Conservation (phyloP, 2,888 invertebrate genomes). For the Sphaerophoria rueppellii region DNA sequence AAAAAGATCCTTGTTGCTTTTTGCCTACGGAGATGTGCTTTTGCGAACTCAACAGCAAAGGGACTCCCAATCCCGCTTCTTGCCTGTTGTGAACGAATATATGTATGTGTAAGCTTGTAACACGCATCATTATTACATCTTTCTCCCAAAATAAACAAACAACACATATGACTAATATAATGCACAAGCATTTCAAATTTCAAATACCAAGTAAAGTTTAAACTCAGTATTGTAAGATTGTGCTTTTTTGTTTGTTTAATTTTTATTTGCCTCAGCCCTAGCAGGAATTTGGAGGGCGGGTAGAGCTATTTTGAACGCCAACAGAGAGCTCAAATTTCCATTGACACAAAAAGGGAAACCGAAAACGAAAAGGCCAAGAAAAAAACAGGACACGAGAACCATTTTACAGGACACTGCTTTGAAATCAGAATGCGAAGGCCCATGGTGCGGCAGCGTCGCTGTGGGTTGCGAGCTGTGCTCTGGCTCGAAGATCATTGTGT, state of each 20-base stretch:
- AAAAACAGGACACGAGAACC: not conserved
- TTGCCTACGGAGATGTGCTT: constrained; percentile 13
- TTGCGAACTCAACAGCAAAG: not conserved
- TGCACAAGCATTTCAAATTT: constrained; percentile 29
- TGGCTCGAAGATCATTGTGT: constrained; percentile 55
- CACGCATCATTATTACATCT: constrained; percentile 31
- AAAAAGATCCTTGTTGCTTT: constrained; percentile 29
- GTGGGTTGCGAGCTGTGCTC: constrained; percentile 51
- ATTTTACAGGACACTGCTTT: constrained; percentile 38
- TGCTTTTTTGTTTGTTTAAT: constrained; percentile 60
- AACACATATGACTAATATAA: constrained; percentile 15
- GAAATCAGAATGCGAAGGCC: constrained; percentile 35
- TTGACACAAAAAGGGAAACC: constrained; percentile 53
- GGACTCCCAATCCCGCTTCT: not conserved
- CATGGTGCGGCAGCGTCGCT: constrained; percentile 3
- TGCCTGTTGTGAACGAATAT: not conserved
- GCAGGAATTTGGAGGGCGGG: not conserved
- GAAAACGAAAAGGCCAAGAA: constrained; percentile 11
- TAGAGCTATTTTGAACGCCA: constrained; percentile 26
- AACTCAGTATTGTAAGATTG: constrained; percentile 63
- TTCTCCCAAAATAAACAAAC: constrained; percentile 24
- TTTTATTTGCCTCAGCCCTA: constrained; percentile 25
- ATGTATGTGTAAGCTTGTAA: constrained; percentile 15
- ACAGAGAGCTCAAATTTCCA: constrained; percentile 58
- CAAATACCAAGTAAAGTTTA: constrained; percentile 61